Base-by-base conservation (phyloP, 2,888 invertebrate species). In the Drosophila yooni region DNA sequence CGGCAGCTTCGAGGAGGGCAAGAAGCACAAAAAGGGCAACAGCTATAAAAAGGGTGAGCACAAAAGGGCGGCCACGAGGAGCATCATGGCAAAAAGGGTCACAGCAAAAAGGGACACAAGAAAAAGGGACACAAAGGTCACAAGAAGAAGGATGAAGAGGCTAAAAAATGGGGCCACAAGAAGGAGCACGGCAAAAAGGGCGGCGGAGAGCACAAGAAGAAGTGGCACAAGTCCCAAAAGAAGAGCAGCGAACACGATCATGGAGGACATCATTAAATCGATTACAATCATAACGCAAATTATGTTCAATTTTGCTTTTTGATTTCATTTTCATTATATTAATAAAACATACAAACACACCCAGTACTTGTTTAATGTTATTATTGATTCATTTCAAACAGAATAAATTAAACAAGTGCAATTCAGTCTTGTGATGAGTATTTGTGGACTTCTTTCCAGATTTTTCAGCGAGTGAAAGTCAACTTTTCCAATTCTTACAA, bases 21-120 rank as follows among this genome's bases (percentile, higher is more conserved):
- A 96, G 83, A 96, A 96, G 31, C 96, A 96, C 93, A 96, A 97
- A 93, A 96, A 97, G 93, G 97, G 97, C 68, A 96, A 96, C 8
- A 95, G 96, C 92, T 95, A 95, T 92, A 96, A 97, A 93, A 96
- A 96, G 85, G 96, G 96, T n/a, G 96, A 96, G 91, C 95, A 96
- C 90, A 95, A 97, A 95, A 96, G 52, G 96, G 95, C 11, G 96
- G 96, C 83, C 96, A 97, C 85, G 95, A 96, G 83, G 96, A 96
- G 82, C 95, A 96, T 89, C 95, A 97, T 80, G 97, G 96, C 43
- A 96, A 97, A 93, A 96, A 97, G 91, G 97, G 97, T 2, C 95
- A 96, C 87, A 95, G 96, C 90, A 96, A 96, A 91, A 96, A 97
- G 91, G 97, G 97, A 8, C 95, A 96, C 70, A 96, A 97, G 91